A percentile compares a stretch with the other conserved stretches of the same genome.
Conservation (phyloP, 23 tunicate species). For the Styela clava region DNA sequence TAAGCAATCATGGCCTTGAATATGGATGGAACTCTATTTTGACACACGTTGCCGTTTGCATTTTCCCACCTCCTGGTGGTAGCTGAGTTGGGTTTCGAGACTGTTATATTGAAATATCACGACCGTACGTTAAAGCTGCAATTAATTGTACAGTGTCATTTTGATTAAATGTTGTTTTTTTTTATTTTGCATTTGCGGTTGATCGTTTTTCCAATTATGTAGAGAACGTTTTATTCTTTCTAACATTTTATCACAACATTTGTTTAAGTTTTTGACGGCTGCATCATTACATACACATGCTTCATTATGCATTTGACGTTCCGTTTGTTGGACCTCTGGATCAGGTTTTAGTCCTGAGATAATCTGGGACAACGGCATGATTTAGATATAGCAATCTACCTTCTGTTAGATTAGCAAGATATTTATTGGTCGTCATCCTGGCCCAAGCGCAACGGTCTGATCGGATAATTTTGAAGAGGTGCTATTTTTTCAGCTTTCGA, state of each 20-base stretch:
- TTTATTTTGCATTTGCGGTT: background rate
- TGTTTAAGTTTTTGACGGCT: slow-evolving; percentile 42
- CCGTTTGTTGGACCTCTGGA: slow-evolving; percentile 82
- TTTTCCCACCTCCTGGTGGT: slow-evolving; percentile 24
- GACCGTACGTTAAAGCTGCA: slow-evolving; percentile 25
- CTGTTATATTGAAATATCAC: background rate
- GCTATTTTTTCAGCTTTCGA: slow-evolving; percentile 75
- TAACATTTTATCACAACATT: slow-evolving; percentile 57
- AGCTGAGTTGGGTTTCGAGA: background rate
- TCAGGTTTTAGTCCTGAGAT: slow-evolving; percentile 87
- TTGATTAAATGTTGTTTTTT: slow-evolving; percentile 7
- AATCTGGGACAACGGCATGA: slow-evolving; percentile 87
- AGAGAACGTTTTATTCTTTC: slow-evolving; percentile 51
- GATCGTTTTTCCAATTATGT: slow-evolving; percentile 31
- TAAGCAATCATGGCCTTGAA: slow-evolving; percentile 22
- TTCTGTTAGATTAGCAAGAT: slow-evolving; percentile 49
- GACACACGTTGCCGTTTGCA: slow-evolving; percentile 5
- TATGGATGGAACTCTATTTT: slow-evolving; percentile 24
- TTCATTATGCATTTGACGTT: slow-evolving; percentile 48
- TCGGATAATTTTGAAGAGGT: slow-evolving; percentile 58
- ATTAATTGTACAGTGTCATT: slow-evolving; percentile 23
- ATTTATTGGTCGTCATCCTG: slow-evolving; percentile 84
- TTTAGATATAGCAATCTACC: slow-evolving; percentile 60
- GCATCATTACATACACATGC: slow-evolving; percentile 42
- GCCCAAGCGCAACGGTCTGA: slow-evolving; percentile 54